A percentile compares a stretch with the other conserved stretches of the same genome.
Evolutionary conservation across 2,113 vertebrate species (phyloP).

Genomic region (Phalacrocorax carbo): DNA sequence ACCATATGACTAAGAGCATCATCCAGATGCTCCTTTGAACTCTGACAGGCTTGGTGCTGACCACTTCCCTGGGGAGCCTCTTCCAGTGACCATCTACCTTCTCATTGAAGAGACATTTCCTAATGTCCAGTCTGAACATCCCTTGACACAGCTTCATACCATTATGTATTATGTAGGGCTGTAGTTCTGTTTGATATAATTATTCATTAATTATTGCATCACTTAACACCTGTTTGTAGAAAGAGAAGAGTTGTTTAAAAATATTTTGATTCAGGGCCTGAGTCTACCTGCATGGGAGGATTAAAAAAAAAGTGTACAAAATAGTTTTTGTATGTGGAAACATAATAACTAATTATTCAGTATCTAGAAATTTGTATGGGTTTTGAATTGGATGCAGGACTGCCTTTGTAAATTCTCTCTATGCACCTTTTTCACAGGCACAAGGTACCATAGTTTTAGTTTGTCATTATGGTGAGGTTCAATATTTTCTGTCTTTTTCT

Average conservation of each 20-base stretch:
- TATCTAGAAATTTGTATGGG: not conserved
- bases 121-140: not conserved
- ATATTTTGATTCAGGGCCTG: not conserved
- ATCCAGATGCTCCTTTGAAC: not conserved
- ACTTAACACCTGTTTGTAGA: not conserved
- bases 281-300: not conserved
- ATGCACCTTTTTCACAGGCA: not conserved
- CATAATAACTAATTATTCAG: fast-evolving
- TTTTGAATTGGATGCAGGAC: not conserved
- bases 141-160: not conserved
- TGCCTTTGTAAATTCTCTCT: not conserved
- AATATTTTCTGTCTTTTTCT: not conserved
- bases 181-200: not conserved
- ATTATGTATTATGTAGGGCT: not conserved
- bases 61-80: not conserved
- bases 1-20: not conserved
- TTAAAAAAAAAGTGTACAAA: not conserved
- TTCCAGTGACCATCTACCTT: not conserved
- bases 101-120: not conserved
- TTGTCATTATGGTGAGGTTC: not conserved
- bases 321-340: not conserved
- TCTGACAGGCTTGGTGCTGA: not conserved
- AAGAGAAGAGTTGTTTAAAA: not conserved
- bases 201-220: not conserved
- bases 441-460: not conserved